Evolutionary conservation across 2,797 vertebrate species (phyloP).

Genomic region (Megalops cyprinoides): DNA sequence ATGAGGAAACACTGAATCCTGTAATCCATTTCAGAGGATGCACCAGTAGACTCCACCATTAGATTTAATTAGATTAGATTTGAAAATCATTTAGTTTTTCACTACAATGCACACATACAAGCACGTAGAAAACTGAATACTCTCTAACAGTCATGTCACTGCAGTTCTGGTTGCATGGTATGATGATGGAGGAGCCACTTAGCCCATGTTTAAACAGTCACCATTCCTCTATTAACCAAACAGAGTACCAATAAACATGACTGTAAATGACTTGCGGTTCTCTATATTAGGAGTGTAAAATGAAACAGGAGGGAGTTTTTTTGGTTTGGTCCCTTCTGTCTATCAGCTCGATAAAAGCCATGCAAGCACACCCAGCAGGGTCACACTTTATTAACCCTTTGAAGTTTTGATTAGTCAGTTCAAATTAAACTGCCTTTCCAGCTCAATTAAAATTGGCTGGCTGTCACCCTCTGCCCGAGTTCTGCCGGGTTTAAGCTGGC

Average conservation of each 20-base stretch:
- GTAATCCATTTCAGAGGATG: no score
- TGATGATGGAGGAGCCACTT: neutral
- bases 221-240: slow-evolving; percentile 11
- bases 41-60: no score
- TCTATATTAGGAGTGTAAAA: neutral
- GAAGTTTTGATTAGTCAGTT: neutral
- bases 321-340: neutral
- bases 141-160: no score
- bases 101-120: no score
- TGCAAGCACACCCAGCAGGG: neutral
- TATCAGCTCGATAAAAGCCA: neutral
- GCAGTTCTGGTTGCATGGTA: neutral
- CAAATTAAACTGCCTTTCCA: slow-evolving; percentile 51
- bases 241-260: neutral
- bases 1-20: no score
- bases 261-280: neutral
- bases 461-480: slow-evolving; percentile 49
- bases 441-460: slow-evolving; percentile 59
- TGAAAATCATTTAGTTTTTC: no score
- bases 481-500: slow-evolving; percentile 58
- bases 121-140: no score
- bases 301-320: neutral
- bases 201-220: neutral
- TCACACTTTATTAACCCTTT: neutral
- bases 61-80: no score